These are phyloP conservation scores for Microctenopoma lineatum DNA, from an alignment of 2,797 vertebrate species.

Conservation along the genomic window DNA sequence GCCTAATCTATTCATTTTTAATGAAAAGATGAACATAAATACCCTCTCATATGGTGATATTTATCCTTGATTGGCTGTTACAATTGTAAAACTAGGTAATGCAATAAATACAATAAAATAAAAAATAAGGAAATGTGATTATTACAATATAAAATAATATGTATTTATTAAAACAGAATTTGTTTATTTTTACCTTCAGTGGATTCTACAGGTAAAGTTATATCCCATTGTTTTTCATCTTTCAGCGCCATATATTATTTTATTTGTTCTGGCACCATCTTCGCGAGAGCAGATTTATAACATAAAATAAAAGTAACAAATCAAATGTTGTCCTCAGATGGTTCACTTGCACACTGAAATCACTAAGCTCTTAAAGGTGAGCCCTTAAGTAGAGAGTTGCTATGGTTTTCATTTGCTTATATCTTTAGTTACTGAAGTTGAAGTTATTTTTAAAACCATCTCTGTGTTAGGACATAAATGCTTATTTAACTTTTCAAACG, in stretches of 20 bases:
- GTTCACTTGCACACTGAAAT: slow-evolving; percentile 31
- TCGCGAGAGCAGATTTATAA: not conserved
- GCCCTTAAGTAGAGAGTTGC: slow-evolving; percentile 59
- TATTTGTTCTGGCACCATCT: not conserved
- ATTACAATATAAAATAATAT: not conserved
- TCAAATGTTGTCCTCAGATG: slow-evolving; percentile 21
- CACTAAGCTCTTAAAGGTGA: slow-evolving; percentile 27
- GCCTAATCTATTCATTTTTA: too few species aligned
- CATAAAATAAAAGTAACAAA: slow-evolving; percentile 29
- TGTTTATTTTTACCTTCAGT: slow-evolving; percentile 1
- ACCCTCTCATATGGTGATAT: too few species aligned
- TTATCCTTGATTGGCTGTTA: too few species aligned
- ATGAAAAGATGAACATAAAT: too few species aligned
- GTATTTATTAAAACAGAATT: not conserved
- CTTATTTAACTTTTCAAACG: slow-evolving; percentile 2
- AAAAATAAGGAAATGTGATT: not conserved
- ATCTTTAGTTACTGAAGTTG: slow-evolving; percentile 42
- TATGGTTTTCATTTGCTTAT: slow-evolving; percentile 59
- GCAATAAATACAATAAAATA: not conserved
- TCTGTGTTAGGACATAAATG: slow-evolving; percentile 35
- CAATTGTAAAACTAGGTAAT: too few species aligned
- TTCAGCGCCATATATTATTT: not conserved
- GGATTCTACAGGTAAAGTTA: not conserved
- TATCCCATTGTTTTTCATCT: not conserved
- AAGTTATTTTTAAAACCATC: slow-evolving; percentile 60